A percentile compares a stretch with the other conserved stretches of the same genome.
Conservation (phyloP, 2,113 vertebrate species). For the Acanthochromis polyacanthus region DNA sequence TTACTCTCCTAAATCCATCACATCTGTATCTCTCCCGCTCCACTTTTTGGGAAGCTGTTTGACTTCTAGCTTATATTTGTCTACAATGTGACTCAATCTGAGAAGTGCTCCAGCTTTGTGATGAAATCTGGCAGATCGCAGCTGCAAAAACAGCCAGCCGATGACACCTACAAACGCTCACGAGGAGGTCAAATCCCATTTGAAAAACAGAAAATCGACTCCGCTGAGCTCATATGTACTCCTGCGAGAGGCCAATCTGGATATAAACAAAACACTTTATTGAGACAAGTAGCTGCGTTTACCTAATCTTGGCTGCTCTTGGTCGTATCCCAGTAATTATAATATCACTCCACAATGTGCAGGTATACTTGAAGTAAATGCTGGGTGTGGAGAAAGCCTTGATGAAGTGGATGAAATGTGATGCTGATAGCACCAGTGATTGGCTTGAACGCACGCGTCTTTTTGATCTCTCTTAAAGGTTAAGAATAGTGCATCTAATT, state of each 20-base stretch:
- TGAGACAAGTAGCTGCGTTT: constrained; percentile 49
- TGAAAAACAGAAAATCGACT: constrained; percentile 32
- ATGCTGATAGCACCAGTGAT: constrained; percentile 43
- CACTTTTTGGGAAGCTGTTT: background rate
- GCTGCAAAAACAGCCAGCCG: constrained; percentile 38
- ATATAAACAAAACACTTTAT: constrained; percentile 64
- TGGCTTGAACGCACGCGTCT: constrained; percentile 26
- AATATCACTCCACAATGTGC: constrained; percentile 55
- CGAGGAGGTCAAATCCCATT: constrained; percentile 23
- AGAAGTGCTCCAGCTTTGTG: constrained; percentile 1
- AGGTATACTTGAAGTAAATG: constrained; percentile 56
- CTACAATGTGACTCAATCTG: constrained; percentile 8
- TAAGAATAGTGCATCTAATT: constrained; percentile 41
- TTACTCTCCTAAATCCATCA: constrained; percentile 54
- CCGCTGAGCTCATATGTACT: background rate
- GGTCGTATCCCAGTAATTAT: constrained; percentile 50
- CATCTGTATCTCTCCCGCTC: constrained; percentile 6
- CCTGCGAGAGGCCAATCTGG: constrained; percentile 13
- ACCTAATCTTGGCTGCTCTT: constrained; percentile 48
- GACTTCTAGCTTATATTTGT: constrained; percentile 12
- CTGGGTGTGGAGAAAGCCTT: constrained; percentile 46
- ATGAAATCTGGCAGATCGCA: constrained; percentile 39
- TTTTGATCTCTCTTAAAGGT: constrained; percentile 51
- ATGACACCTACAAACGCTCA: constrained; percentile 20
- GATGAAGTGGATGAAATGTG: constrained; percentile 52